phyloP scores from a whole-genome alignment of 2,113 vertebrate genomes.

The Genyomyrus donnyi region DNA sequence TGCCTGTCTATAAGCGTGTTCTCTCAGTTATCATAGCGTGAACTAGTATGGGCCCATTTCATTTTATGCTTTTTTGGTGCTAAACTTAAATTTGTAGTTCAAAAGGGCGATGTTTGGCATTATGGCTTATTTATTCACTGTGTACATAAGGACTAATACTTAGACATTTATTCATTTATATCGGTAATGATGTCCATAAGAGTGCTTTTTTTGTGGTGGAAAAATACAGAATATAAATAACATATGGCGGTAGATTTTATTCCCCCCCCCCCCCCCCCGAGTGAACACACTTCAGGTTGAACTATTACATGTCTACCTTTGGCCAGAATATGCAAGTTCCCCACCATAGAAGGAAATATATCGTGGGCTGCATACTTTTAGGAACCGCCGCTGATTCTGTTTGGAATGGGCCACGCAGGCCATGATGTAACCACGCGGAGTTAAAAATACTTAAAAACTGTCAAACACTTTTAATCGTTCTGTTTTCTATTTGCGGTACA shows the following conservation, averaged over 20 bases:
- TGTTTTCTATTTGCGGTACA: not conserved
- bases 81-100: not conserved
- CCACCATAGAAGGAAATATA: slow-evolving; percentile 18
- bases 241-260: slow-evolving; percentile 14
- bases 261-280: not conserved
- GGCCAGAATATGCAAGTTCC: slow-evolving; percentile 17
- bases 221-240: slow-evolving; percentile 5
- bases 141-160: not conserved
- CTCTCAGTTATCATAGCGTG: not conserved
- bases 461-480: not conserved
- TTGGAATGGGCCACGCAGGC: not conserved
- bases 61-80: not conserved
- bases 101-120: not conserved
- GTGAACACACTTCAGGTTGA: slow-evolving; percentile 19
- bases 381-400: not conserved
- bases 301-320: slow-evolving; percentile 18
- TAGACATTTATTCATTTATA: not conserved
- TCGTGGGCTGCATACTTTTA: not conserved
- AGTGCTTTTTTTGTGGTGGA: not conserved
- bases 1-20: not conserved
- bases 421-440: not conserved
- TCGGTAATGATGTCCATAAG: not conserved
- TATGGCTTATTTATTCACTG: not conserved
- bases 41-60: not conserved
- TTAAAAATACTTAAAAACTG: slow-evolving; percentile 8